A percentile compares a stretch with the other conserved stretches of the same genome.
Evolutionary conservation across 2,888 invertebrate species (phyloP).

Genomic region (Stramonita haemastoma): DNA sequence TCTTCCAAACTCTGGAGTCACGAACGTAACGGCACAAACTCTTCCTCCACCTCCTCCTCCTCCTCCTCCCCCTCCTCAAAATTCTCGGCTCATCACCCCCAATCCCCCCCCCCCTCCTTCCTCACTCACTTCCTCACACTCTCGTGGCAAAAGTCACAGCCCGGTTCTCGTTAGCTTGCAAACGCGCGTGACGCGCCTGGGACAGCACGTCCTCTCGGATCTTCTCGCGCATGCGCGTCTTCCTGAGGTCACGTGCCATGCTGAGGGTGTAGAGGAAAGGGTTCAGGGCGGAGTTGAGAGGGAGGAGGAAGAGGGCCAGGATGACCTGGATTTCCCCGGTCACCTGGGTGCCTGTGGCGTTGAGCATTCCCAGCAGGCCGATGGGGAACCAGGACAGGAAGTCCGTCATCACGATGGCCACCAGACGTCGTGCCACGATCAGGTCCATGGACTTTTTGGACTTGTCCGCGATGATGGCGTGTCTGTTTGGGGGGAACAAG

Average conservation of each 20-base stretch:
- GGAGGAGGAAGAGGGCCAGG: slow-evolving; percentile 4
- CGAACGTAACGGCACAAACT: not conserved
- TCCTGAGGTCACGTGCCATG: not conserved
- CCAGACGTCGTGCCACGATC: slow-evolving; percentile 25
- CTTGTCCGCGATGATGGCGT: slow-evolving; percentile 26
- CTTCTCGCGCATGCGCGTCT: not conserved
- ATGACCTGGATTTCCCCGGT: not conserved
- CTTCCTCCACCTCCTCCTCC: no score
- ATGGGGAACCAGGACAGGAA: slow-evolving; percentile 36
- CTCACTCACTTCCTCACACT: not conserved
- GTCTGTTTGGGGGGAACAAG: no score
- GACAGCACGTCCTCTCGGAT: slow-evolving; percentile 26
- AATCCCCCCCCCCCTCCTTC: not conserved
- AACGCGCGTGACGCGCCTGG: slow-evolving; percentile 1
- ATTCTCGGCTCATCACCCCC: not conserved
- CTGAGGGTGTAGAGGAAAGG: slow-evolving; percentile 21
- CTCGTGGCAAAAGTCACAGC: slow-evolving; percentile 10
- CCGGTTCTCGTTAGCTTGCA: slow-evolving; percentile 12
- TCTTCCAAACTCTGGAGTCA: not conserved
- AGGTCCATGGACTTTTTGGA: slow-evolving; percentile 34
- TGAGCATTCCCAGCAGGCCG: slow-evolving; percentile 2
- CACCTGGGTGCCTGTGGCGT: not conserved
- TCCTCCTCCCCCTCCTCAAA: not conserved
- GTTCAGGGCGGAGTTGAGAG: slow-evolving; percentile 25
- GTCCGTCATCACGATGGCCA: slow-evolving; percentile 20